Conservation (phyloP, 2,888 invertebrate species). For the Hirtodrosophila histrioides region DNA sequence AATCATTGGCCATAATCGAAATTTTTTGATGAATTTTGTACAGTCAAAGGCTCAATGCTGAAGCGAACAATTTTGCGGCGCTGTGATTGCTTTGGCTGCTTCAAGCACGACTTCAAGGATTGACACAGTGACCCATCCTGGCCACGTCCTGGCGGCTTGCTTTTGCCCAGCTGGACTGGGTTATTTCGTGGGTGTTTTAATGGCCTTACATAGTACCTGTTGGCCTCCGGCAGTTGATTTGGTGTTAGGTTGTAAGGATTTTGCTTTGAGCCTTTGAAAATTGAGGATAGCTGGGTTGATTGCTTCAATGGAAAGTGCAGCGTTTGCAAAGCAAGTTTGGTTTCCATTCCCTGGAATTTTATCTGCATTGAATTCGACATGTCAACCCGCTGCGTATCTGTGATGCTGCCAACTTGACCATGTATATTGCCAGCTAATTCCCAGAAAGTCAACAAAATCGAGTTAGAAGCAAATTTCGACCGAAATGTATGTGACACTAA, state of each 20-base stretch:
- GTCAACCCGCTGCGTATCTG: background rate
- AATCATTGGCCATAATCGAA: too few relatives aligned
- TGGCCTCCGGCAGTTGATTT: background rate
- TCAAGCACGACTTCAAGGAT: slow-evolving; percentile 15
- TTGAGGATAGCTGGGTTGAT: background rate
- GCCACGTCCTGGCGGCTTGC: background rate
- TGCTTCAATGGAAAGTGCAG: slow-evolving; percentile 6
- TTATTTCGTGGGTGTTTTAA: too few relatives aligned
- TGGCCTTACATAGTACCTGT: too few relatives aligned
- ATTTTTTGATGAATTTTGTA: background rate
- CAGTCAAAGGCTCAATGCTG: background rate
- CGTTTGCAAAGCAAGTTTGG: slow-evolving; percentile 1
- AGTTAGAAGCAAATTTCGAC: background rate
- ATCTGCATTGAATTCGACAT: slow-evolving; percentile 8
- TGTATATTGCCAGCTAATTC: background rate
- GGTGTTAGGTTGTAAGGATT: background rate
- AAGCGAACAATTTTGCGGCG: slow-evolving; percentile 10
- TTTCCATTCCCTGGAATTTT: background rate
- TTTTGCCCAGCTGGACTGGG: background rate
- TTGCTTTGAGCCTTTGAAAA: background rate
- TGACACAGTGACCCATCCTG: background rate
- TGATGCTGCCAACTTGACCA: slow-evolving; percentile 4
- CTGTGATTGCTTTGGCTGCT: slow-evolving; percentile 6
- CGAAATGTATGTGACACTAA: background rate
- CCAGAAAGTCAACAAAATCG: background rate